phyloP scores from a whole-genome alignment of 2,888 invertebrate species.

The Busseola fusca region DNA sequence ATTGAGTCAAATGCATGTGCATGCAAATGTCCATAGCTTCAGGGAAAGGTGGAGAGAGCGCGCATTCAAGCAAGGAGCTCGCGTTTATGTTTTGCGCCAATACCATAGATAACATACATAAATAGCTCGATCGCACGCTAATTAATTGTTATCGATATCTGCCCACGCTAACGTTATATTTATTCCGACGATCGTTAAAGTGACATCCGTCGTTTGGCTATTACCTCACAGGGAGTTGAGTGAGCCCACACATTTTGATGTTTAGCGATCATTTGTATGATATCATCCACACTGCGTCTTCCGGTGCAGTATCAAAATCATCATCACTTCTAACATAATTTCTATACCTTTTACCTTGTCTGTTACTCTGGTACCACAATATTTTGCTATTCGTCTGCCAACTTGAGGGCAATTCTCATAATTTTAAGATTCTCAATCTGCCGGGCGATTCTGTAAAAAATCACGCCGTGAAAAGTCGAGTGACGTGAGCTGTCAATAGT shows the following conservation, averaged over 20 bases:
- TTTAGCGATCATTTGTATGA: neutral
- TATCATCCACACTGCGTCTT: neutral
- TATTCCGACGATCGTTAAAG: slow-evolving; percentile 9
- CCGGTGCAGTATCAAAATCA: neutral
- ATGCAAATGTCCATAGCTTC: slow-evolving; percentile 85
- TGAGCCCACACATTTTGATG: slow-evolving; percentile 10
- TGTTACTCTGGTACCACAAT: neutral
- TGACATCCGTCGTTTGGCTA: slow-evolving; percentile 6
- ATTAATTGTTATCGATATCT: slow-evolving; percentile 41
- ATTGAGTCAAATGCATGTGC: slow-evolving; percentile 74
- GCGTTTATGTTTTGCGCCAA: slow-evolving; percentile 71
- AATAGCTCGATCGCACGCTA: slow-evolving; percentile 51
- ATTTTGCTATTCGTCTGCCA: neutral
- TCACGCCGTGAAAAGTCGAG: too few relatives aligned
- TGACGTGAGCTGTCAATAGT: too few relatives aligned
- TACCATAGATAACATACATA: slow-evolving; percentile 66
- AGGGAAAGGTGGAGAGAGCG: slow-evolving; percentile 85
- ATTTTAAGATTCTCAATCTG: too few relatives aligned
- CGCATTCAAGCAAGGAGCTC: slow-evolving; percentile 75
- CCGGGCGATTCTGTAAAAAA: too few relatives aligned
- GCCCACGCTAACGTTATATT: slow-evolving; percentile 28
- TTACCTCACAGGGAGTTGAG: slow-evolving; percentile 4
- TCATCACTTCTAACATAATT: neutral
- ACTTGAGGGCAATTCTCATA: too few relatives aligned
- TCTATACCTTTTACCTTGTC: neutral